Percentiles rank a stretch among this genome's conserved stretches.
Conservation (phyloP, 2,797 vertebrate genomes). For the Yasuhikotakia modesta region DNA sequence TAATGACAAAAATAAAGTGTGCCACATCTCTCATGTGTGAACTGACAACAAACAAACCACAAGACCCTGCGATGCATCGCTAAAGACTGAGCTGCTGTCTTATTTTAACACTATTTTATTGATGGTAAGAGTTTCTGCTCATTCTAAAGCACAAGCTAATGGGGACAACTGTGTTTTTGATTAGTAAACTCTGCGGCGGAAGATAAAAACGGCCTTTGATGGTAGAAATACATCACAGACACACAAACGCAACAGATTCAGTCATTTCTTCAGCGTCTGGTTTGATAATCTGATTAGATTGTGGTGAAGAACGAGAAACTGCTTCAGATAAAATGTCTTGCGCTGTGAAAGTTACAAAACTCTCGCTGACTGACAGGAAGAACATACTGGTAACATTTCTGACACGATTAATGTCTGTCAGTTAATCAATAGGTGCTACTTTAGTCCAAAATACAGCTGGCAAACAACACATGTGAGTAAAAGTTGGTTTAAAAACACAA, state of each 20-base stretch:
- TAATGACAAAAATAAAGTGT: constrained; percentile 32
- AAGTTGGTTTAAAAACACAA: neutral
- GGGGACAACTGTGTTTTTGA: constrained; percentile 54
- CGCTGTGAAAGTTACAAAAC: neutral
- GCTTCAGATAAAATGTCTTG: neutral
- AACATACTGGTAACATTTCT: neutral
- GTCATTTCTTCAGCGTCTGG: constrained; percentile 1
- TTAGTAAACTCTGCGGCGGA: constrained; percentile 51
- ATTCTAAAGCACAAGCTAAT: constrained; percentile 56
- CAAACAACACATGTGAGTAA: neutral
- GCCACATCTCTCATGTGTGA: constrained; percentile 36
- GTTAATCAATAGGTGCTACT: neutral
- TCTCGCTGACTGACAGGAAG: neutral
- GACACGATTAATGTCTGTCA: neutral
- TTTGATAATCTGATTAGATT: constrained; percentile 33
- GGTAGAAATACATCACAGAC: constrained; percentile 48
- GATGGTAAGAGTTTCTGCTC: constrained; percentile 52
- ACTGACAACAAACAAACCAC: constrained; percentile 23
- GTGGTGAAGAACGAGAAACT: neutral
- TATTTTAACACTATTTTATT: constrained; percentile 60
- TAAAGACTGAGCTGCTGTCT: constrained; percentile 58
- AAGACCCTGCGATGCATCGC: constrained; percentile 28
- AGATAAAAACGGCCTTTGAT: constrained; percentile 59
- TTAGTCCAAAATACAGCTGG: neutral
- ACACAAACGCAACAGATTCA: constrained; percentile 9